Evolutionary conservation across 2,113 vertebrate genomes (phyloP), one percentile per base, ranked within the genome.

Genomic region (Oceanodroma tethys): DNA sequence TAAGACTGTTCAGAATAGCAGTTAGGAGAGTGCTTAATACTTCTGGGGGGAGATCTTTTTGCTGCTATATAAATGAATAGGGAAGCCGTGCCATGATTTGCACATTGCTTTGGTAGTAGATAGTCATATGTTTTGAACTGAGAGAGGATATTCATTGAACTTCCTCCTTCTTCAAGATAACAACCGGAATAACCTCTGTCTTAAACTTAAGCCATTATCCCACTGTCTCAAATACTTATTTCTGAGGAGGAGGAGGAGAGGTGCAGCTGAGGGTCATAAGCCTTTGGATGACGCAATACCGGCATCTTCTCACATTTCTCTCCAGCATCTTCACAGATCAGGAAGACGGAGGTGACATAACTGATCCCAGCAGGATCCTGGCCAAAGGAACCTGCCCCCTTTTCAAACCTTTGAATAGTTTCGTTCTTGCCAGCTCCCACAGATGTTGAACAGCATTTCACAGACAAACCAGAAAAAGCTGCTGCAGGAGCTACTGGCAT

Each of bases 391-490:
- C 76, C 83, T 85, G 62, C 50, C 74, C 38, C 18, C 55, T 86
- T 95, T 87, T 86, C 76, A 92, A 84, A 81, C 26, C 67, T 82
- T 83, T 80, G 66, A 88, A 95, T 63, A 76, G 47, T 36, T 88
- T 68, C 2, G 2, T 38, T 85, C 94, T 71, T 83, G 75, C 73
- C 74, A 91, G 72, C 42, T 96, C 70, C 36, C 65, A 81, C 66
- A 91, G 68, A 66, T 67, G 50, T 20, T 84, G 72, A 91, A 86
- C 29, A 90, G 60, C 52, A 80, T 25, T 84, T 86, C 3, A 13
- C 47, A 86, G 65, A 75, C 45, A 90, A 82, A 78, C 13, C 26
- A 88, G 65, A 63, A 84, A 70, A 93, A 78, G 79, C 40, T 86
- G 59, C 66, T 83, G 73, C 71, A 90, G 30, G 60, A 95, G 50